Base-by-base conservation (phyloP, 2,113 vertebrate genomes). In the Pachypanchax playfairii region DNA sequence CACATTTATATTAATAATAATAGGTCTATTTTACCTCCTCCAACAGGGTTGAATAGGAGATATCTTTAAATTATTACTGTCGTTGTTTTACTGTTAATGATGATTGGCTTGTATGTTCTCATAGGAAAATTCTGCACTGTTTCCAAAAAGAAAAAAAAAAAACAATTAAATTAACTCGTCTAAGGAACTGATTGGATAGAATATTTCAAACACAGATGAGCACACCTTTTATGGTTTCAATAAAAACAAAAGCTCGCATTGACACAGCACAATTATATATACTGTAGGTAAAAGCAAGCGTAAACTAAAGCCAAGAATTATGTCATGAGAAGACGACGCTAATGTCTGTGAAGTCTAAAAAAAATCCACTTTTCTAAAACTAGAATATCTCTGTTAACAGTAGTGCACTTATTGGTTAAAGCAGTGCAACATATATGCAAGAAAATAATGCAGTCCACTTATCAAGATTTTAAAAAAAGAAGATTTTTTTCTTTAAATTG, bases 321-420 rank as follows among this genome's bases (percentile, higher is more conserved):
- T 78, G 85, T 74, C 80, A 87, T 77, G 71, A 84, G 85, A 66
- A 83, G 90, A 91, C 81, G 86, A 90, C 87, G 76, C 83, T 83
- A 87, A 80, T 88, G n/a, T 77, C 87, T 83, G 87, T 91, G 90
- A 90, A 85, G 76, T 90, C 88, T 90, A 82, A 58, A 61, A 87
- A 77, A 79, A 84, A 80, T 76, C 50, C 4, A 11, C 11, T 64
- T 88, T 74, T 89, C 88, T 90, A 90, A 90, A 92, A 92, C 91
- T 92, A 92, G 83, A 90, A 89, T 87, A 90, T 91, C 90, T 91
- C 89, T 91, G 90, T 91, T 91, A 93, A 91, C 92, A 93, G 92
- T 93, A 93, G 92, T 93, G 92, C 92, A 92, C 92, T 93, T 92
- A 90, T 91, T 87, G 91, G 91, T 91, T 91, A 90, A 91, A 92